Percentiles rank a stretch among this genome's conserved stretches.
phyloP scores from a whole-genome alignment of 2,797 vertebrate species.

The Ceryle rudis region DNA sequence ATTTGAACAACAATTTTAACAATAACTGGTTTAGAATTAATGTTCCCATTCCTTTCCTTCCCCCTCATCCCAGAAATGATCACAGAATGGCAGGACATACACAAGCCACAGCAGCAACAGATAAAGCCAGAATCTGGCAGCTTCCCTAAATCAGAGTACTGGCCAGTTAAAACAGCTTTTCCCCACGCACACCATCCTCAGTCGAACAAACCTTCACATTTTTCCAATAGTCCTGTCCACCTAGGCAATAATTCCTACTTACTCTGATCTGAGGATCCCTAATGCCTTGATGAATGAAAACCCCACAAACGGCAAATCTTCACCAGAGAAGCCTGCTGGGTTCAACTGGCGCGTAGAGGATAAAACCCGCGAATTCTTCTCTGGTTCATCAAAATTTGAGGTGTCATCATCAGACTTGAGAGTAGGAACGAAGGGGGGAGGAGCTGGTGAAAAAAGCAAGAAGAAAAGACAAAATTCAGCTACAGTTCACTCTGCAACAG shows the following conservation, averaged over 20 bases:
- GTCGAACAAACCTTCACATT: constrained; percentile 30
- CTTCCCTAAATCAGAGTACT: constrained; percentile 47
- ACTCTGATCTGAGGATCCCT: constrained; percentile 93
- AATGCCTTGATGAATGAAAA: constrained; percentile 97
- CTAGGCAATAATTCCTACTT: constrained; percentile 82
- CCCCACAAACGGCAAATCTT: constrained; percentile 97
- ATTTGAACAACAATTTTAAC: constrained; percentile 19
- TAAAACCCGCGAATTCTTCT: constrained; percentile 90
- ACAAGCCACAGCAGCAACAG: constrained; percentile 66
- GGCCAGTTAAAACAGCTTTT: constrained; percentile 53
- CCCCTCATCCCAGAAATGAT: background rate
- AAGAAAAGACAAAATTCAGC: constrained; percentile 76
- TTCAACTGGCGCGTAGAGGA: constrained; percentile 89
- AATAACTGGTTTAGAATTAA: constrained; percentile 4
- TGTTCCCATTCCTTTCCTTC: background rate
- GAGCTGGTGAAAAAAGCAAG: constrained; percentile 85
- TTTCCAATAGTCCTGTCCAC: constrained; percentile 37
- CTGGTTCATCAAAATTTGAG: constrained; percentile 99
- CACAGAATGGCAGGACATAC: background rate
- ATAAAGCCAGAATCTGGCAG: constrained; percentile 61
- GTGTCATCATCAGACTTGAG: constrained; percentile 98
- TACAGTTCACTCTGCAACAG: constrained; percentile 77
- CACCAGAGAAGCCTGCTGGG: constrained; percentile 90
- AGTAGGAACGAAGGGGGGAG: constrained; percentile 97
- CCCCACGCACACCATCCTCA: background rate